Evolutionary conservation across 2,113 vertebrate species (phyloP).

Genomic region (Alaudala cheleensis): DNA sequence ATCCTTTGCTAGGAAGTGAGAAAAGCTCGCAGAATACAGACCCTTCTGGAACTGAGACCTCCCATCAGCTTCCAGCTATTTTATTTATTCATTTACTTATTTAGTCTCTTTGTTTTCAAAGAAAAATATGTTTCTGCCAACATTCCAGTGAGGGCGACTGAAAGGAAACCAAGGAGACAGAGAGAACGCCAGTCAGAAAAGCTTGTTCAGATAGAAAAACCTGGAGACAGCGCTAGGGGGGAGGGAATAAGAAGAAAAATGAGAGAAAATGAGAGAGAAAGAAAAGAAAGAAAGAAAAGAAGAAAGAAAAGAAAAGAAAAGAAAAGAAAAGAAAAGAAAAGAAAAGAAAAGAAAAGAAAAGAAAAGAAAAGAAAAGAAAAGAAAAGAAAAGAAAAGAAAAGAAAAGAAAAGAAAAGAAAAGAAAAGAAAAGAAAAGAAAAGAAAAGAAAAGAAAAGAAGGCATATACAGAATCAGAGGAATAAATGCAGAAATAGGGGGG

Average conservation of each 20-base stretch:
- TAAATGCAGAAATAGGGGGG: not conserved
- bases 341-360: too few relatives aligned
- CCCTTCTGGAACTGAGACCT: not conserved
- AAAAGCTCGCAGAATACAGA: not conserved
- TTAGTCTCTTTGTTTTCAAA: slow-evolving; percentile 53
- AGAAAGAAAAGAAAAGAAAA: too few relatives aligned
- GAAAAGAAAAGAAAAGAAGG: too few relatives aligned
- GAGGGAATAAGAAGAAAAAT: not conserved
- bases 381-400: too few relatives aligned
- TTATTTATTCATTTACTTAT: slow-evolving; percentile 45
- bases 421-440: not conserved
- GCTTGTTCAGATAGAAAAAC: not conserved
- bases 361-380: too few relatives aligned
- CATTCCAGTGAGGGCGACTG: slow-evolving; percentile 55
- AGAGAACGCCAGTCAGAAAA: not conserved
- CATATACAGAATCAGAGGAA: not conserved
- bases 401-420: not conserved
- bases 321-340: too few relatives aligned
- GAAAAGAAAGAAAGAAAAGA: too few relatives aligned
- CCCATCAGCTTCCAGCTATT: slow-evolving; percentile 24
- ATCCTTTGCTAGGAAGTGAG: not conserved
- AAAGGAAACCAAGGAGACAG: slow-evolving; percentile 49
- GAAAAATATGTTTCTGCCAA: slow-evolving; percentile 37
- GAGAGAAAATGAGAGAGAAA: too few relatives aligned
- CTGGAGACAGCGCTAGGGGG: not conserved